Conservation (phyloP, 2,797 vertebrate genomes). For the Danio choprae region DNA sequence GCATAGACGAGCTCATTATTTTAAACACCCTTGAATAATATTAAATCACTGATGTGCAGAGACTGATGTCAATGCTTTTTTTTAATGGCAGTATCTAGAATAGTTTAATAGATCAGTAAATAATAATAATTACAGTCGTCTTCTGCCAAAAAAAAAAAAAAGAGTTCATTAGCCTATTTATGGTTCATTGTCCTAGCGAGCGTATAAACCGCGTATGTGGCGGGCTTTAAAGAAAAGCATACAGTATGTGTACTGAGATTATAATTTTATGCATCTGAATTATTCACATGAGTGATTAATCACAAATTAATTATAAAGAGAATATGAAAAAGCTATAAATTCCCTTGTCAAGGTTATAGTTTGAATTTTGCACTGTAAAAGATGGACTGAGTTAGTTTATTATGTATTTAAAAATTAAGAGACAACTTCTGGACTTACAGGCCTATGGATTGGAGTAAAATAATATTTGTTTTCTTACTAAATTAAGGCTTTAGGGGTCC, state of each 20-base stretch:
- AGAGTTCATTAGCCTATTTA: background rate
- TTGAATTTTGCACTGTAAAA: background rate
- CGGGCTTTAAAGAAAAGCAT: background rate
- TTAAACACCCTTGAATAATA: background rate
- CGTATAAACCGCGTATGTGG: background rate
- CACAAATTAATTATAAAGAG: background rate
- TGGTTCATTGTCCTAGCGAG: background rate
- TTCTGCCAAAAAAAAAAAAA: background rate
- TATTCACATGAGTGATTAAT: conserved; percentile 6
- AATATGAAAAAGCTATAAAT: background rate
- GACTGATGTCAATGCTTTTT: background rate
- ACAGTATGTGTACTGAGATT: conserved; percentile 3
- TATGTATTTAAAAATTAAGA: too few relatives aligned
- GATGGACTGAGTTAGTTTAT: conserved; percentile 16
- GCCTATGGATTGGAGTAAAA: background rate
- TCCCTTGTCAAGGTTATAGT: background rate
- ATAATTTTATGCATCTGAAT: background rate
- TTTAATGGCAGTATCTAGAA: background rate
- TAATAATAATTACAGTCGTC: background rate
- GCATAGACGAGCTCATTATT: background rate
- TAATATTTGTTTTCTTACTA: background rate
- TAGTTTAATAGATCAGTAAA: background rate
- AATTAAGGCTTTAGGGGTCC: background rate
- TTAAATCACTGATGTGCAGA: background rate
- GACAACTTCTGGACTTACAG: too few relatives aligned